Conservation (phyloP, 1,140 invertebrate genomes). For the Delia radicum region DNA sequence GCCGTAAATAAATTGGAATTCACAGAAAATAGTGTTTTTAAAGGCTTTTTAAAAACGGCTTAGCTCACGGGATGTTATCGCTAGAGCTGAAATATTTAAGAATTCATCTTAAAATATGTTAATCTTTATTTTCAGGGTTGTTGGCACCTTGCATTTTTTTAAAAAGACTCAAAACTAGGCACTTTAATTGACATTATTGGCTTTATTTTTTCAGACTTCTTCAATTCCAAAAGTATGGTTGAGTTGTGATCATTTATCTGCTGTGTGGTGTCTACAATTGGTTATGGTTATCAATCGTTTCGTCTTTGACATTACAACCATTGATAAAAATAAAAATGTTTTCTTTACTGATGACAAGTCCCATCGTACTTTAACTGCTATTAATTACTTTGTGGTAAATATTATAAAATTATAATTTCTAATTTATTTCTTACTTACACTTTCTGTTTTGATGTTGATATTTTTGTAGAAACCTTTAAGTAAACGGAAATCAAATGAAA, state of each 20-base stretch:
- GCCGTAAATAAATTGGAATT: no score
- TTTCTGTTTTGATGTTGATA: not conserved
- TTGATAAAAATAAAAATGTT: constrained; percentile 29
- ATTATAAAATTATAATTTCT: no score
- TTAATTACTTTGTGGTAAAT: constrained; percentile 57
- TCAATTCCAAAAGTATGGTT: constrained; percentile 82
- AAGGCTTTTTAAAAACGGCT: no score
- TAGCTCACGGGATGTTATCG: no score
- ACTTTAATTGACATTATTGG: no score
- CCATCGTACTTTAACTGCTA: constrained; percentile 47
- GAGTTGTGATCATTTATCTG: constrained; percentile 83
- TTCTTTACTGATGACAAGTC: constrained; percentile 44
- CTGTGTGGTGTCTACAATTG: constrained; percentile 90
- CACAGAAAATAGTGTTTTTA: no score
- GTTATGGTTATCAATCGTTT: constrained; percentile 76
- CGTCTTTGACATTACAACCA: constrained; percentile 73
- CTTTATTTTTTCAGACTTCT: no score
- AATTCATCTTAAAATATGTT: no score
- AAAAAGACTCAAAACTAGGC: no score
- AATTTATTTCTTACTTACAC: not conserved
- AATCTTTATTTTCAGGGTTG: no score
- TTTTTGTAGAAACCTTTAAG: constrained; percentile 32
- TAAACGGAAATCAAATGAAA: not conserved
- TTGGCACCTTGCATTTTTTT: no score
- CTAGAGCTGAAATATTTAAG: no score